These are phyloP conservation scores for Podabrus alpinus DNA, from an alignment of 2,888 invertebrate genomes.

Conservation along the genomic window DNA sequence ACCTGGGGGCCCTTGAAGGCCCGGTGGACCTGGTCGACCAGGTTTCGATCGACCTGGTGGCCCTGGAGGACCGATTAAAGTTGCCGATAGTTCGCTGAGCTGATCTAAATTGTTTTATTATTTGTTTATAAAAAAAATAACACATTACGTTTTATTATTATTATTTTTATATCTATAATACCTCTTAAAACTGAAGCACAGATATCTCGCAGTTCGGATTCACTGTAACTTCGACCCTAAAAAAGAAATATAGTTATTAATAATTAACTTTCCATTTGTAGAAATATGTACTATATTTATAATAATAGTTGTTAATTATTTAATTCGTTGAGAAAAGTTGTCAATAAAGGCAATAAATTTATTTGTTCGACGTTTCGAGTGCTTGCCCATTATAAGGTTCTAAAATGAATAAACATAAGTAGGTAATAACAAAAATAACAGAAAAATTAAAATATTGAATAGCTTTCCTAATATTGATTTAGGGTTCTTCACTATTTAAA, in stretches of 20 bases:
- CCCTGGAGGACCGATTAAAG: constrained; percentile 68
- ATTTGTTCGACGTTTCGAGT: too few species aligned
- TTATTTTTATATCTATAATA: too few species aligned
- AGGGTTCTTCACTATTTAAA: too few species aligned
- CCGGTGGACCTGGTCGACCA: constrained; percentile 73
- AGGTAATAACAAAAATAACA: too few species aligned
- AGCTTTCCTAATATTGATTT: too few species aligned
- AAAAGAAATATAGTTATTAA: constrained; percentile 41
- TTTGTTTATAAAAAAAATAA: neutral
- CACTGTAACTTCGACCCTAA: constrained; percentile 68
- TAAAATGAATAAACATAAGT: too few species aligned
- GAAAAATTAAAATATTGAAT: too few species aligned
- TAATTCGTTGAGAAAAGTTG: too few species aligned
- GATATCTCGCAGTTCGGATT: constrained; percentile 78
- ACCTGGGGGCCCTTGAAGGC: constrained; percentile 72
- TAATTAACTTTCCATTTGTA: neutral
- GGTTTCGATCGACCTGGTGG: constrained; percentile 67
- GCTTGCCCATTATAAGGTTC: too few species aligned
- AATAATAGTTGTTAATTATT: too few species aligned
- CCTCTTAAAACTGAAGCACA: constrained; percentile 80
- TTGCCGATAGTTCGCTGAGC: constrained; percentile 69
- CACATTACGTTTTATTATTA: neutral
- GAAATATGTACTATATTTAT: too few species aligned
- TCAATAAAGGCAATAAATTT: too few species aligned
- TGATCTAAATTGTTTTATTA: constrained; percentile 62